phyloP scores from a whole-genome alignment of 1,140 invertebrate genomes.

The Ceratina calcarata region DNA sequence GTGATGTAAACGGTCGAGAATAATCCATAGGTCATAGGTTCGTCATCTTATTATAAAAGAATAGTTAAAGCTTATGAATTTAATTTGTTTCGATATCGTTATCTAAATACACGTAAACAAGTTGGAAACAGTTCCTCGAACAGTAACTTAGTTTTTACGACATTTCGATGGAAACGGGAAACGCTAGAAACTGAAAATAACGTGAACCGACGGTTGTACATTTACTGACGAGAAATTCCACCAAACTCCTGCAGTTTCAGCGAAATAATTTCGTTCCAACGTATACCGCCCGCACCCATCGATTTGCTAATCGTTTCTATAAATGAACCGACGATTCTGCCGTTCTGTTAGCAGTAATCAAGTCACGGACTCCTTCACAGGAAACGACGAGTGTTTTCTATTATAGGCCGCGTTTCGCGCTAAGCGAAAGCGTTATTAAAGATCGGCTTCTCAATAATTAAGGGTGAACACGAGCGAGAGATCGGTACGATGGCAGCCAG shows the following conservation, averaged over 20 bases:
- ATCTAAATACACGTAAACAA: neutral
- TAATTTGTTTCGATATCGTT: no score
- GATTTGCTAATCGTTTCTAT: neutral
- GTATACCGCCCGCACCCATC: neutral
- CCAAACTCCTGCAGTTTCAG: neutral
- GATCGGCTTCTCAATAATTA: conserved; percentile 74
- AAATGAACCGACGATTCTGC: neutral
- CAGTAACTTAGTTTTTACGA: neutral
- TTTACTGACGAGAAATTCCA: no score
- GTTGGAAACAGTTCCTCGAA: neutral
- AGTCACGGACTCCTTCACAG: conserved; percentile 18
- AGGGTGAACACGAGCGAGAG: conserved; percentile 60
- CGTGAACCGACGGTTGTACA: neutral
- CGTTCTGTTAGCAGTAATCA: neutral
- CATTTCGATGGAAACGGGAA: neutral
- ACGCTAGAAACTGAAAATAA: neutral
- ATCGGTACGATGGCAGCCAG: conserved; percentile 44
- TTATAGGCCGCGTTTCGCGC: conserved; percentile 27
- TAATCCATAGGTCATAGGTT: no score
- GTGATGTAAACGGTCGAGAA: no score
- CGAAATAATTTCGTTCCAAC: neutral
- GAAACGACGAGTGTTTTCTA: conserved; percentile 56
- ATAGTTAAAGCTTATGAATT: no score
- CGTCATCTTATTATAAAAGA: no score
- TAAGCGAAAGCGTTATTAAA: conserved; percentile 67